phyloP scores from a whole-genome alignment of 2,888 invertebrate genomes.

The Catonia carolina region DNA sequence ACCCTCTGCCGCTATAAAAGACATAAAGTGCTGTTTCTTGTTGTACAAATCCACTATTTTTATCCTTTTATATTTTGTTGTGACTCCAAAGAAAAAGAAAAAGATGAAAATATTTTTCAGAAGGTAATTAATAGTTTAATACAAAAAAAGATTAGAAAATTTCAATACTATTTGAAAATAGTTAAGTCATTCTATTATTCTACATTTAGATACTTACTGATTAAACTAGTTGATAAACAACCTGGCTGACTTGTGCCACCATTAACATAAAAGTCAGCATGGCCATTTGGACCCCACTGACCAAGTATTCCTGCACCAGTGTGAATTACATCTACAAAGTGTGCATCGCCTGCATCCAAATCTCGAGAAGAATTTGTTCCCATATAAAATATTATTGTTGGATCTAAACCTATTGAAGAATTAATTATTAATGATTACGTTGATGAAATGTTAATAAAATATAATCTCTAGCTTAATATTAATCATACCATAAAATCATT shows the following conservation, averaged over 20 bases:
- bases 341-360: slow-evolving; percentile 70
- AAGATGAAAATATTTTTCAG: no score
- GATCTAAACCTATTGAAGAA: slow-evolving; percentile 60
- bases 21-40: no score
- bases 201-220: slow-evolving; percentile 66
- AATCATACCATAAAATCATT: not conserved
- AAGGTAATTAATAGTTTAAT: no score
- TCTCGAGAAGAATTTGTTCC: slow-evolving; percentile 73
- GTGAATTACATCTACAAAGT: slow-evolving; percentile 76
- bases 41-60: no score
- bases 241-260: slow-evolving; percentile 85
- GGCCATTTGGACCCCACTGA: slow-evolving; percentile 84
- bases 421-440: not conserved
- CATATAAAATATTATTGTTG: slow-evolving; percentile 80
- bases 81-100: no score
- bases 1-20: no score
- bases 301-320: slow-evolving; percentile 83
- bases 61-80: no score
- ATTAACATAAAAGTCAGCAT: slow-evolving; percentile 84
- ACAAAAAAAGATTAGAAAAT: no score
- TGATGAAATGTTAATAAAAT: not conserved
- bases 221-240: slow-evolving; percentile 72
- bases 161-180: no score
- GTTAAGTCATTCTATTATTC: no score
- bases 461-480: not conserved